Conservation (phyloP, 1,140 invertebrate species). For the Monochamus saltuarius region DNA sequence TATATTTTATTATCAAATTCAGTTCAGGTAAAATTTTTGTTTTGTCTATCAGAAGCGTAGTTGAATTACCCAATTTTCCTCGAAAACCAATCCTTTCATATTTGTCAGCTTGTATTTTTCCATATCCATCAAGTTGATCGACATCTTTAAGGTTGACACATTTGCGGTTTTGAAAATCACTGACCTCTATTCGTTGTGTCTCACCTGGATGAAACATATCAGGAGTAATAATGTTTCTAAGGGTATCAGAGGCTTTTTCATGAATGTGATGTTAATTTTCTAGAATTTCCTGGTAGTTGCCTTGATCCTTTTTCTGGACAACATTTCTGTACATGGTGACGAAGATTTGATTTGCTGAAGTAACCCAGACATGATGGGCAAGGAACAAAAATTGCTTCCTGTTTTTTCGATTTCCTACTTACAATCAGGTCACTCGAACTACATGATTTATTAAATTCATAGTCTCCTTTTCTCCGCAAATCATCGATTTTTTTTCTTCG, state of each 20-base stretch:
- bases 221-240: conserved; percentile 2
- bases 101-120: conserved; percentile 6
- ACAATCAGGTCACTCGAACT: not conserved
- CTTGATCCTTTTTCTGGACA: conserved; percentile 3
- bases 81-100: not conserved
- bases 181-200: conserved; percentile 3
- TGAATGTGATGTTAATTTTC: conserved; percentile 4
- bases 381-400: not conserved
- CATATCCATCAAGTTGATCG: not conserved
- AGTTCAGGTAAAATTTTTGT: not conserved
- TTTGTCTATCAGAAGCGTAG: conserved; percentile 2
- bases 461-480: conserved; percentile 8
- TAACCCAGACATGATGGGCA: conserved; percentile 8
- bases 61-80: conserved; percentile 1
- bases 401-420: not conserved
- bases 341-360: conserved; percentile 5
- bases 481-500: conserved; percentile 8
- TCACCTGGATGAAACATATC: conserved; percentile 5
- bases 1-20: not conserved
- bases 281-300: not conserved
- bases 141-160: conserved; percentile 4
- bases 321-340: conserved; percentile 3
- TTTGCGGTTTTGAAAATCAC: not conserved
- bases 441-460: conserved; percentile 2
- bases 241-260: not conserved